phyloP scores from a whole-genome alignment of 2,888 invertebrate genomes.

The Drosophila dives region DNA sequence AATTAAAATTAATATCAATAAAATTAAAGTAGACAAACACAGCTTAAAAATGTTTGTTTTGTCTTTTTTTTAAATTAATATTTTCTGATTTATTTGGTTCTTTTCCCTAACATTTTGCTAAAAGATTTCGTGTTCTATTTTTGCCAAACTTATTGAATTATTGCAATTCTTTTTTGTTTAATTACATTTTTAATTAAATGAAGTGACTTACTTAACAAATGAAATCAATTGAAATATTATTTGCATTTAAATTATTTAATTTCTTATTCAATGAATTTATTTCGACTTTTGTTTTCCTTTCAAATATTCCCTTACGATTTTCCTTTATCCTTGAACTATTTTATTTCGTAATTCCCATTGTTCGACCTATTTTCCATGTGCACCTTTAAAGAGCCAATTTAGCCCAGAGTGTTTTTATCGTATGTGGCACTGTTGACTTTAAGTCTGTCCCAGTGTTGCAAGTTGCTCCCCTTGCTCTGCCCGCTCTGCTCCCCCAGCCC shows the following conservation, averaged over 20 bases:
- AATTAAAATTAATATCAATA: neutral
- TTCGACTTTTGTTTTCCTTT: neutral
- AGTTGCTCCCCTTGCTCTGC: neutral
- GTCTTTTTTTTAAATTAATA: neutral
- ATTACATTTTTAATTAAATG: neutral
- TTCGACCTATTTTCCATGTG: constrained; percentile 23
- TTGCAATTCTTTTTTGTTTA: neutral
- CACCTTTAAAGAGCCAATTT: constrained; percentile 45
- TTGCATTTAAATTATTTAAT: neutral
- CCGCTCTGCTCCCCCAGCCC: neutral
- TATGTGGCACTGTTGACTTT: constrained; percentile 45
- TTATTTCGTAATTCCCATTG: constrained; percentile 26
- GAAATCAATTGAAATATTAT: neutral
- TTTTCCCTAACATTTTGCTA: neutral
- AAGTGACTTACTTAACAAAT: neutral
- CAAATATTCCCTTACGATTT: neutral
- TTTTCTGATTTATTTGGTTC: neutral
- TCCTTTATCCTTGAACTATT: neutral
- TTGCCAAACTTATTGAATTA: neutral
- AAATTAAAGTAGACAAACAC: neutral
- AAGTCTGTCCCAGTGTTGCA: constrained; percentile 17
- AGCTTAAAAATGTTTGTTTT: neutral
- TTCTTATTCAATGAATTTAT: neutral
- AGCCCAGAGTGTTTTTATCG: constrained; percentile 27
- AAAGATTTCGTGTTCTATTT: neutral